Evolutionary conservation across 2,797 vertebrate species (phyloP), one percentile per base, ranked within the genome.

Genomic region (Agapornis canus): DNA sequence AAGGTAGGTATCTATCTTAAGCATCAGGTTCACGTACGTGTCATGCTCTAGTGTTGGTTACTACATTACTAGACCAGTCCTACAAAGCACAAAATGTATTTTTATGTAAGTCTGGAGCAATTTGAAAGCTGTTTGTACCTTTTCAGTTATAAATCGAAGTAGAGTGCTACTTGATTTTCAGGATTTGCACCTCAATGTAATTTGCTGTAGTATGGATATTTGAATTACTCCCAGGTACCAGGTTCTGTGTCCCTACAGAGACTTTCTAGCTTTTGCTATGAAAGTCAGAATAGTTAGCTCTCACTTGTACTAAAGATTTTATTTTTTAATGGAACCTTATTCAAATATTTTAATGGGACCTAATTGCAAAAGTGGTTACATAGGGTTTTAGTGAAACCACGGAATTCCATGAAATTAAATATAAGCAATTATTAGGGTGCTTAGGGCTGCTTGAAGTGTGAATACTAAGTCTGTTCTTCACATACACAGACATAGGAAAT

Each of bases 381-480:
- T 3, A 48, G 13, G 21, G 27, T 84, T 87, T 61, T 52, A 52
- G 2, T 43, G 25, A 63, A 90, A 63, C 8, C 10, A 12, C 5
- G 7, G 14, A 32, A 8, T 54, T 75, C 39, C 23, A 64, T 49
- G 15, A 72, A 22, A 35, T 26, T 35, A 48, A 65, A 51, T 31
- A 29, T 1, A 42, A 48, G n/a, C 12, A 0, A 35, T 29, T 18
- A 25, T 27, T 35, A 49, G 3, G 2, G 15, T 35, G 27, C 8
- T 49, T 70, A 8, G 25, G 6, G 31, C 11, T 72, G 9, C 90
- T 49, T 56, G 45, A 29, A 27, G 13, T 25, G 39, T 52, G 68
- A 82, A 31, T 32, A 37, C 68, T 25, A 48, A 73, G 60, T 14
- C 23, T 89, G 6, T 69, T 54, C 31, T 91, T 54, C 11, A 42